Conservation (phyloP, 2,113 vertebrate genomes). For the Gobius niger region DNA sequence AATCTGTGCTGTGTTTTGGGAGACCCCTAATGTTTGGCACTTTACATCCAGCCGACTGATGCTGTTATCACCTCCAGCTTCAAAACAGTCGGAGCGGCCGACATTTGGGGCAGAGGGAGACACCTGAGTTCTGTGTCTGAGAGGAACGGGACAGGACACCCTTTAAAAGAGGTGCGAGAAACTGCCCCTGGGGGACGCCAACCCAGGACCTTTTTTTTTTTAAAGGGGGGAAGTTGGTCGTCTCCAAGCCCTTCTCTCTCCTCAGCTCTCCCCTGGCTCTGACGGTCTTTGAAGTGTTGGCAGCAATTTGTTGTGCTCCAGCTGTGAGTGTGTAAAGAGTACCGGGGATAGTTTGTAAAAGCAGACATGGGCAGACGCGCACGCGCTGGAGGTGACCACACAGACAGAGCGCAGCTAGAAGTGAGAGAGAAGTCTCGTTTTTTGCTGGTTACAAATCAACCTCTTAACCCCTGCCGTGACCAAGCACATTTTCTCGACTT, state of each 20-base stretch:
- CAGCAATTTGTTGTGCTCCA: constrained; percentile 62
- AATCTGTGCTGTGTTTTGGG: constrained; percentile 12
- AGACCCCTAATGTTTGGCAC: constrained; percentile 12
- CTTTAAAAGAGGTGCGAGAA: constrained; percentile 50
- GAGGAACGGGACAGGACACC: constrained; percentile 12
- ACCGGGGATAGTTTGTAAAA: constrained; percentile 16
- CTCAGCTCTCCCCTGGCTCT: not conserved
- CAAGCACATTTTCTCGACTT: too few relatives aligned
- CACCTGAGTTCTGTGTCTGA: constrained; percentile 23
- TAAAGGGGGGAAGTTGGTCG: not conserved
- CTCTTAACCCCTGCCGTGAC: too few relatives aligned
- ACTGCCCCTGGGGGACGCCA: constrained; percentile 29
- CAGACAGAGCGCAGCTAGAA: constrained; percentile 20
- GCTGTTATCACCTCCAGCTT: constrained; percentile 21
- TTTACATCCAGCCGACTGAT: not conserved
- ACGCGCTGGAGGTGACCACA: constrained; percentile 36
- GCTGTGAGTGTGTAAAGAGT: constrained; percentile 53
- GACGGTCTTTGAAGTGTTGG: constrained; percentile 59
- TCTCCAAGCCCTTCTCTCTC: not conserved
- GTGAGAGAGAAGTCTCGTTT: not conserved
- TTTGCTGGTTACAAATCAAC: not conserved
- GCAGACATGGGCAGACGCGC: constrained; percentile 16
- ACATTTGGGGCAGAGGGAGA: not conserved
- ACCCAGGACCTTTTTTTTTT: not conserved
- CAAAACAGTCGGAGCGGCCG: constrained; percentile 11